Conservation (phyloP, 2,797 vertebrate species). For the Propithecus perrieri region DNA sequence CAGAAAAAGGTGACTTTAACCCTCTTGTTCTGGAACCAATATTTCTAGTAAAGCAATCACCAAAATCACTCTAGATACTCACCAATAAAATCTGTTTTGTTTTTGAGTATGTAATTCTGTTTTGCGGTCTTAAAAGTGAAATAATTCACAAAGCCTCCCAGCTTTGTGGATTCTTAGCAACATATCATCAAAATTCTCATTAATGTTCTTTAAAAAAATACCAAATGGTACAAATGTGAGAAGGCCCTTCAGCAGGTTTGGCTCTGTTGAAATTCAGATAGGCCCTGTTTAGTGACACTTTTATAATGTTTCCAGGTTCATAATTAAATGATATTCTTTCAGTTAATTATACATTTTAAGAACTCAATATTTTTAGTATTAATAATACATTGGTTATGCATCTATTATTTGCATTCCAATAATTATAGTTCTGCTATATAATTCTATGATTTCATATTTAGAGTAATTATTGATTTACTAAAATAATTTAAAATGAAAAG, state of each 20-base stretch:
- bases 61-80: neutral
- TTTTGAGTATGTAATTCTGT: neutral
- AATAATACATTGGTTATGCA: neutral
- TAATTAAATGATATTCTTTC: neutral
- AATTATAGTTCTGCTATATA: neutral
- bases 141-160: neutral
- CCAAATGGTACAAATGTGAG: neutral
- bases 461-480: neutral
- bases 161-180: neutral
- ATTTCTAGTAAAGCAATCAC: neutral
- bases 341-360: neutral
- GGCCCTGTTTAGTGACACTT: neutral
- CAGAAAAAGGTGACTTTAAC: neutral
- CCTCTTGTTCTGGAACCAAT: neutral
- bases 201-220: neutral
- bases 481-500: neutral
- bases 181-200: neutral
- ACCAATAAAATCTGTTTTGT: neutral
- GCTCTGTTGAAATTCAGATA: neutral
- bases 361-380: conserved; percentile 1
- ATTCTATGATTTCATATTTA: neutral
- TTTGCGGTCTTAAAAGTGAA: neutral
- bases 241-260: neutral
- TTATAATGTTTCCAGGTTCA: neutral
- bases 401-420: neutral